phyloP scores from a whole-genome alignment of 2,888 invertebrate species.

The Philonicus albiceps region DNA sequence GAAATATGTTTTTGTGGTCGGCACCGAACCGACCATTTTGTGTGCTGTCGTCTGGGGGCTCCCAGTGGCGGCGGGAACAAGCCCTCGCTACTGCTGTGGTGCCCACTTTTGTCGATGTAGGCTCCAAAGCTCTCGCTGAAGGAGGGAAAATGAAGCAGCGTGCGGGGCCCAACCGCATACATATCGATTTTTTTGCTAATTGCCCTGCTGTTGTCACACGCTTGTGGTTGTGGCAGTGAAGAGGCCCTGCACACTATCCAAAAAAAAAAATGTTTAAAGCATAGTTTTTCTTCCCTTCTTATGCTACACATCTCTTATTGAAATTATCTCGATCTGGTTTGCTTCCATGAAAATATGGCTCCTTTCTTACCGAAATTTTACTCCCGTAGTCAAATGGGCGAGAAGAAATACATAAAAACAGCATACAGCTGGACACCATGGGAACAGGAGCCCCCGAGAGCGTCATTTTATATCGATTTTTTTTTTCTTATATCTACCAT shows the following conservation, averaged over 20 bases:
- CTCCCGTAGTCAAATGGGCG: not conserved
- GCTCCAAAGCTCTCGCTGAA: not conserved
- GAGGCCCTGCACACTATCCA: not conserved
- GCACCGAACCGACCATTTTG: not conserved
- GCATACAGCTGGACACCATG: not conserved
- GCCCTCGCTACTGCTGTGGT: too few species aligned
- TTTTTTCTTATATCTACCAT: not conserved
- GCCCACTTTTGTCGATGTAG: not conserved
- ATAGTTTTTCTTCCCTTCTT: not conserved
- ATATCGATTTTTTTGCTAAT: constrained; percentile 10
- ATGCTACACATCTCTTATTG: not conserved
- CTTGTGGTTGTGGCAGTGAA: not conserved
- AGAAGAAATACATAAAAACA: not conserved
- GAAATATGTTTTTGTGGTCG: not conserved
- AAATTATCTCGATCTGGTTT: not conserved
- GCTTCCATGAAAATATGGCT: not conserved
- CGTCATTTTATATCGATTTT: constrained; percentile 33
- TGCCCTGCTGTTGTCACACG: not conserved
- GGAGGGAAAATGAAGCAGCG: not conserved
- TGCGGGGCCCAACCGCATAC: not conserved
- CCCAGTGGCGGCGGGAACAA: not conserved
- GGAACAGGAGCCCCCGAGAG: not conserved
- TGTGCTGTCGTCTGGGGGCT: not conserved
- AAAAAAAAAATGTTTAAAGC: not conserved
- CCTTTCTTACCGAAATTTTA: not conserved